These are phyloP conservation scores for Bovichtus variegatus DNA, from an alignment of 2,797 vertebrate genomes.

Conservation along the genomic window DNA sequence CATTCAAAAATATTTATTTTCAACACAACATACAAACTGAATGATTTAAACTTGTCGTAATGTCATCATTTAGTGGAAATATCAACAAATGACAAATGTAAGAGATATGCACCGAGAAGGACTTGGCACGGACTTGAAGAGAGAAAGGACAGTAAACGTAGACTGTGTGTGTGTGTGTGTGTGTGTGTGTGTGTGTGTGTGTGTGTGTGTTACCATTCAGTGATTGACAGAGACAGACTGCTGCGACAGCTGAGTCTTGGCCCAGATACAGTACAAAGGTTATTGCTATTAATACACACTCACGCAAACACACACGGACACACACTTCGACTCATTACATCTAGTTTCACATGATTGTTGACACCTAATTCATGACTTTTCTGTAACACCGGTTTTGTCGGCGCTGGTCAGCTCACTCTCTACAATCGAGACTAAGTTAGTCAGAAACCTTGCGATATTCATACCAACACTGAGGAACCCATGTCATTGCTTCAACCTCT, in stretches of 20 bases:
- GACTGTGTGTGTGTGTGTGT: neutral
- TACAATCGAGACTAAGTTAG: neutral
- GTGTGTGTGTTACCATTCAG: neutral
- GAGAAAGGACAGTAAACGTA: conserved; percentile 3
- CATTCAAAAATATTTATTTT: neutral
- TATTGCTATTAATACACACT: conserved; percentile 75
- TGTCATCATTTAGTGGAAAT: neutral
- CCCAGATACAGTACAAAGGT: conserved; percentile 75
- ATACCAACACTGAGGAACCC: neutral
- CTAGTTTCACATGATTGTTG: conserved; percentile 31
- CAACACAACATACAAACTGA: no score
- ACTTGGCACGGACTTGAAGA: no score
- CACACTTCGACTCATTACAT: conserved; percentile 17
- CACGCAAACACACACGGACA: conserved; percentile 26
- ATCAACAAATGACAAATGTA: neutral
- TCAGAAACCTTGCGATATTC: neutral
- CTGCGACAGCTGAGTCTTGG: conserved; percentile 76
- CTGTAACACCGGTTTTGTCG: neutral
- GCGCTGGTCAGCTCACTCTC: neutral
- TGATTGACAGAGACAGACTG: conserved; percentile 78
- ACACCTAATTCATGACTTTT: conserved; percentile 21
- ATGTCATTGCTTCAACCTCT: conserved; percentile 27
- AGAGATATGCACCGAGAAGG: no score
- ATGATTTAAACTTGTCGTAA: no score
- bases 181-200: conserved; percentile 1